phyloP scores from a whole-genome alignment of 2,113 vertebrate species.

The Sinocyclocheilus rhinocerous region DNA sequence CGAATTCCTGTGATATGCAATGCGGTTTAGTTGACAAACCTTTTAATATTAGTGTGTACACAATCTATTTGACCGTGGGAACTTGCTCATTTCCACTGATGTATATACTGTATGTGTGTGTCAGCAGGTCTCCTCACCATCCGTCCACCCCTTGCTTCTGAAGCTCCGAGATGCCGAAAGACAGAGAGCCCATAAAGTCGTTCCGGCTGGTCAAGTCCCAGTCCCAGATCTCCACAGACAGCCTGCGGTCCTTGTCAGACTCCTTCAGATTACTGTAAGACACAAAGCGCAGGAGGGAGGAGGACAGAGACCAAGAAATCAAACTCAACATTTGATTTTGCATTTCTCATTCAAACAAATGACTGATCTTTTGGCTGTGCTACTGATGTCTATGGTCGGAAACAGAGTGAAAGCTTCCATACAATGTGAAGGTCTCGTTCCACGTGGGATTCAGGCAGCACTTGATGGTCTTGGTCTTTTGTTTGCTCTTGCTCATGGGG shows the following conservation, averaged over 20 bases:
- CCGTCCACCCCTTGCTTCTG: slow-evolving; percentile 89
- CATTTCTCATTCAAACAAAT: slow-evolving; percentile 9
- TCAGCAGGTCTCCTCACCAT: slow-evolving; percentile 80
- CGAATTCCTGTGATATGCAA: background rate
- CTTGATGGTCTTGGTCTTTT: slow-evolving; percentile 99
- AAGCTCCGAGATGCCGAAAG: slow-evolving; percentile 93
- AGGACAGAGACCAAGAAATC: background rate
- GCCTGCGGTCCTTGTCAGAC: slow-evolving; percentile 88
- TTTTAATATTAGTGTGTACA: background rate
- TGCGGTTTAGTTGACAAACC: background rate
- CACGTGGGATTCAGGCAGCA: slow-evolving; percentile 94
- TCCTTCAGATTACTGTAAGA: slow-evolving; percentile 90
- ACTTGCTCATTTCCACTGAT: background rate
- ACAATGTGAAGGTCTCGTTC: slow-evolving; percentile 98
- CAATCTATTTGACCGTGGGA: background rate
- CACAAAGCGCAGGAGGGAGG: slow-evolving; percentile 11
- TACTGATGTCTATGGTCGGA: background rate
- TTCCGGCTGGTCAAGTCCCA: slow-evolving; percentile 97
- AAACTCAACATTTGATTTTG: background rate
- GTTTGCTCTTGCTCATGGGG: slow-evolving; percentile 97
- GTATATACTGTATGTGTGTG: background rate
- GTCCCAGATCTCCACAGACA: slow-evolving; percentile 96
- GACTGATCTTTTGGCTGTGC: background rate
- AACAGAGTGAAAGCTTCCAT: slow-evolving; percentile 65
- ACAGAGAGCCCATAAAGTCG: slow-evolving; percentile 96